Evolutionary conservation across 2,797 vertebrate genomes (phyloP), one percentile per base, ranked within the genome.

Genomic region (Paguma larvata): DNA sequence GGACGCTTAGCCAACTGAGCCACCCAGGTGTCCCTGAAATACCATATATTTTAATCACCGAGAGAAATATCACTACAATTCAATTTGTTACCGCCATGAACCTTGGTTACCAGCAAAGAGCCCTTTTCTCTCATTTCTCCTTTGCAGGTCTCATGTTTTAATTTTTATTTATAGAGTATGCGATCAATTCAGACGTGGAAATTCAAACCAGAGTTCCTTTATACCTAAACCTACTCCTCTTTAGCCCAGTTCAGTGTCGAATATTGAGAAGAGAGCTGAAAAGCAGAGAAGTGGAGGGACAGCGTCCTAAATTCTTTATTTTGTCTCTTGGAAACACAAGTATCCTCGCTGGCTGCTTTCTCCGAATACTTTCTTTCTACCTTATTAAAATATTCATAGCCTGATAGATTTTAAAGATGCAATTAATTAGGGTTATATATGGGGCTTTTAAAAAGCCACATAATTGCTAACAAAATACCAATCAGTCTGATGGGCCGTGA

Each of bases 401-500:
- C 67, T 70, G 72, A 92, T 13, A 89, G 63, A 84, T 51, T 91
- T 93, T 86, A 92, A 78, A 97, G 95, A 93, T 46, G 41, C 59
- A 91, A 95, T 96, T 97, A 93, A 96, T 97, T 96, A 93, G 38
- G 51, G 38, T 88, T 90, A 92, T n/a, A 83, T 70, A 46, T 27
- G 5, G 0, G 46, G n/a, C 56, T 91, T 97, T 96, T 79, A 77
- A 92, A 94, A 85, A 91, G 70, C 89, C 96, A 92, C 62, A 62
- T 94, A 96, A 97, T 97, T 92, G 89, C 89, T 96, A 94, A 97
- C 93, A 97, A 97, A 98, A 95, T 88, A 93, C 80, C 95, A 96
- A 92, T 78, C 78, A 68, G 85, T 85, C 38, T 94, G 92, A 95
- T 78, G 85, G 63, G 80, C 3, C 4, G 38, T 32, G 85, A 94